Evolutionary conservation across 2,888 invertebrate genomes (phyloP), one percentile per base, ranked within the genome.

Genomic region (Drosophila koepferae): DNA sequence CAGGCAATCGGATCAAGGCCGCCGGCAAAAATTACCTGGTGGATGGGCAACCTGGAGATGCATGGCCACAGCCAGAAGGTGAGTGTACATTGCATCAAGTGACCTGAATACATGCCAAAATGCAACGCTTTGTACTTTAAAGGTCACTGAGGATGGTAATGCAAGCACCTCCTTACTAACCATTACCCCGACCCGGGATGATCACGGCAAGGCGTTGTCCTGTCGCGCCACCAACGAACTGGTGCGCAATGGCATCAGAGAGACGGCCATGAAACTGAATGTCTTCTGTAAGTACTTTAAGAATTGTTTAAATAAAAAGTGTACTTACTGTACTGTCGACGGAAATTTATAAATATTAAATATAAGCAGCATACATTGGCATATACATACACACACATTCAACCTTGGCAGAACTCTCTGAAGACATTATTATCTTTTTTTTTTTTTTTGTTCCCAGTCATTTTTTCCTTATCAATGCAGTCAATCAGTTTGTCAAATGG

Each of bases 1-100:
- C 96, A 96, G 91, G 96, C 97, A 1, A 95, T 96, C 55, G 98
- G 98, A 1, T 97, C 98, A 5, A 94, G 97, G 74, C 98, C 98
- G 1, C 96, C 98, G 0, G 97, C 98, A 0, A 95, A 96, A 89
- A 96, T 98, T 74, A 95, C 96, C 0, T 98, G 98, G 98, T 97
- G 96, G 95, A 95, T 97, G 94, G 96, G 96, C 86, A 96, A 95
- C 54, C 94, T 95, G 73, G 95, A 95, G 80, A 93, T 97, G 78
- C 94, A 94, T 58, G 93, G 91, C 2, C 93, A 92, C 55, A 92
- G 90, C 71, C 93, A 93, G 77, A 93, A 93, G 92, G 93, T 93
- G 61, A 72, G 62, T 63, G 10, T 20, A 2, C 3, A 20, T 55
- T 41, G 10, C 12, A 44, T 9, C 16, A 20, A 20, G 0, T 31